Conservation (phyloP, 2,797 vertebrate genomes). For the Gambusia yucatana region DNA sequence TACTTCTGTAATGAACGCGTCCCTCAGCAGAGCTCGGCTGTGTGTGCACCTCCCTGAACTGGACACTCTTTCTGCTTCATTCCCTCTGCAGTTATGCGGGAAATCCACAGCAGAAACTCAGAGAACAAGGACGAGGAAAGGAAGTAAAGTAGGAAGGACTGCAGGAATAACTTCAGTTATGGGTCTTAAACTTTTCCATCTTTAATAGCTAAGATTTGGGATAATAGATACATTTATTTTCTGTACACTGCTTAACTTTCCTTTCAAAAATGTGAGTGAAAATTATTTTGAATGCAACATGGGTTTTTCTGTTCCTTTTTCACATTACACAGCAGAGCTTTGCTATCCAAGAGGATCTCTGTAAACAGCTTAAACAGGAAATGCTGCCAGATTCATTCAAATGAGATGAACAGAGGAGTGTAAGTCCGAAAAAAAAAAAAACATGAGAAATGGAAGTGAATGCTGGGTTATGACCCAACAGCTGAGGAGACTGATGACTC, state of each 20-base stretch:
- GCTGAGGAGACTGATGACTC: conserved; percentile 78
- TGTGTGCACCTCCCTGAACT: conserved; percentile 56
- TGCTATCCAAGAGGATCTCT: conserved; percentile 1
- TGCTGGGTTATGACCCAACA: conserved; percentile 79
- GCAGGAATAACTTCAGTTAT: conserved; percentile 5
- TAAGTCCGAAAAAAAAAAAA: conserved; percentile 8
- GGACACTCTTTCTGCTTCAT: conserved; percentile 59
- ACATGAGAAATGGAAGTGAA: conserved; percentile 62
- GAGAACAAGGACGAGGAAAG: conserved; percentile 18
- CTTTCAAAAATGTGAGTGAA: not conserved
- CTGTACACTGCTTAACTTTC: not conserved
- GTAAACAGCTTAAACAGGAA: conserved; percentile 18
- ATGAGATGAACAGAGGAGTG: conserved; percentile 26
- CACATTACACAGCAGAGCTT: not conserved
- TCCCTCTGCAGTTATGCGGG: conserved; percentile 69
- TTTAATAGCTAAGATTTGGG: not conserved
- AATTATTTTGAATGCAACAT: not conserved
- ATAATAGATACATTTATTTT: not conserved
- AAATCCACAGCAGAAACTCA: conserved; percentile 37
- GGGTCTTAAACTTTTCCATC: not conserved
- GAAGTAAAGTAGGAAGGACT: conserved; percentile 9
- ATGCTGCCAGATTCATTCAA: conserved; percentile 26
- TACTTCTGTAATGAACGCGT: conserved; percentile 47
- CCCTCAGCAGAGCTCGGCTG: conserved; percentile 54
- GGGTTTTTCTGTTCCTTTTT: not conserved